phyloP scores from a whole-genome alignment of 2,113 vertebrate genomes.

The Glaucidium brasilianum region DNA sequence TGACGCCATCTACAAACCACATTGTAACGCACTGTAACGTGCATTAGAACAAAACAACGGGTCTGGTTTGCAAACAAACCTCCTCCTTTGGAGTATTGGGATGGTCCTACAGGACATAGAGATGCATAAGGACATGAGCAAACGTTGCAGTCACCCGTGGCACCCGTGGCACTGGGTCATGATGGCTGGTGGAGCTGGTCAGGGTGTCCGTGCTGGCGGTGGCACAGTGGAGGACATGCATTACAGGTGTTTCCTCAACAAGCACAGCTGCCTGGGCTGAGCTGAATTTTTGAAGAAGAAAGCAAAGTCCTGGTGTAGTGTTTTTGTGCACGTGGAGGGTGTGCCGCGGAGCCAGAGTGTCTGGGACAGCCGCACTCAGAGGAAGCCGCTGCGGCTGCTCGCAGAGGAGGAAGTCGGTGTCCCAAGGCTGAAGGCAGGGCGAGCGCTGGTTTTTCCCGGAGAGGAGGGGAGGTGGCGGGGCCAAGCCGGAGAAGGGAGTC shows the following conservation, averaged over 20 bases:
- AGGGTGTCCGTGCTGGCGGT: fast-evolving
- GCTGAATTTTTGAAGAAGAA: neutral
- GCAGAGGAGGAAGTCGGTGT: neutral
- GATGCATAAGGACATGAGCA: fast-evolving
- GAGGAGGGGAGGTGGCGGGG: neutral
- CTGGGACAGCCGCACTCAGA: slow-evolving; percentile 59
- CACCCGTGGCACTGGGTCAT: fast-evolving
- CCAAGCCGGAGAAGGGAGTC: neutral
- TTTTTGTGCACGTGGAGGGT: slow-evolving; percentile 29
- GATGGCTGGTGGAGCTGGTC: fast-evolving
- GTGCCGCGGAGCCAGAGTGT: slow-evolving; percentile 64
- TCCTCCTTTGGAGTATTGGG: neutral
- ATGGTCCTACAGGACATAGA: neutral
- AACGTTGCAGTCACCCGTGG: neutral
- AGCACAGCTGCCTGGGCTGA: neutral
- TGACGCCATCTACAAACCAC: neutral
- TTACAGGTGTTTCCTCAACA: neutral
- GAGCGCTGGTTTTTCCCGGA: neutral
- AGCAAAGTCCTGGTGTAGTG: slow-evolving; percentile 1
- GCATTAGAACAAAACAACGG: neutral
- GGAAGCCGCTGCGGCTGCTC: slow-evolving; percentile 30
- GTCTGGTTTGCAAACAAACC: neutral
- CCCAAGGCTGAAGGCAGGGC: slow-evolving; percentile 5
- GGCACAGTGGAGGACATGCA: fast-evolving
- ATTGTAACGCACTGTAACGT: neutral